Conservation (phyloP, 2,113 vertebrate species). For the Calonectris borealis region DNA sequence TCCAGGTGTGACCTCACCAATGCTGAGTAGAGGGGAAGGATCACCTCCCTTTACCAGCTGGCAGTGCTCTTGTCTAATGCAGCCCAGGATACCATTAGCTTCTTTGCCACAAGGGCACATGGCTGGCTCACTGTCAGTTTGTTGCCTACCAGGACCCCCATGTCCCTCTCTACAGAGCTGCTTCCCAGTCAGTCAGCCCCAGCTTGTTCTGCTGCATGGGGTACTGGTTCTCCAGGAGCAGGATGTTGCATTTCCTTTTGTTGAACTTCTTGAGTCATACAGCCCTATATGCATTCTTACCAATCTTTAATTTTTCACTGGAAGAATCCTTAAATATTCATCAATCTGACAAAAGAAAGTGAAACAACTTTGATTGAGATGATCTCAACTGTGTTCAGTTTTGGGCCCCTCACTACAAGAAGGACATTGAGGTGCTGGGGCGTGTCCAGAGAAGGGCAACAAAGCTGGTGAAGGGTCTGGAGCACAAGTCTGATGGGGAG, state of each 20-base stretch:
- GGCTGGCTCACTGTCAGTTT: not conserved
- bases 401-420: too few relatives aligned
- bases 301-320: not conserved
- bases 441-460: too few relatives aligned
- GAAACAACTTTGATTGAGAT: not conserved
- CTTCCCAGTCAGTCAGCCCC: not conserved
- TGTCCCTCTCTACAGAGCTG: not conserved
- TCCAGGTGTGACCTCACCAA: not conserved
- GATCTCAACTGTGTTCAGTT: too few relatives aligned
- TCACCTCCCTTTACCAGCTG: not conserved
- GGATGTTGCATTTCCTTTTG: not conserved
- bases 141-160: not conserved
- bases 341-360: not conserved
- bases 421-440: too few relatives aligned
- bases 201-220: not conserved
- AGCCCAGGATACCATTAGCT: not conserved
- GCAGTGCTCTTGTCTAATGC: not conserved
- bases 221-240: not conserved
- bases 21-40: not conserved
- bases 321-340: not conserved
- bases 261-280: not conserved
- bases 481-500: too few relatives aligned
- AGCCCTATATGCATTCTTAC: not conserved
- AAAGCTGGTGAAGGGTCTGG: too few relatives aligned
- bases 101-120: not conserved